Percentiles rank a stretch among this genome's conserved stretches.
Evolutionary conservation across 2,888 invertebrate genomes (phyloP).

Genomic region (Dilophus febrilis): DNA sequence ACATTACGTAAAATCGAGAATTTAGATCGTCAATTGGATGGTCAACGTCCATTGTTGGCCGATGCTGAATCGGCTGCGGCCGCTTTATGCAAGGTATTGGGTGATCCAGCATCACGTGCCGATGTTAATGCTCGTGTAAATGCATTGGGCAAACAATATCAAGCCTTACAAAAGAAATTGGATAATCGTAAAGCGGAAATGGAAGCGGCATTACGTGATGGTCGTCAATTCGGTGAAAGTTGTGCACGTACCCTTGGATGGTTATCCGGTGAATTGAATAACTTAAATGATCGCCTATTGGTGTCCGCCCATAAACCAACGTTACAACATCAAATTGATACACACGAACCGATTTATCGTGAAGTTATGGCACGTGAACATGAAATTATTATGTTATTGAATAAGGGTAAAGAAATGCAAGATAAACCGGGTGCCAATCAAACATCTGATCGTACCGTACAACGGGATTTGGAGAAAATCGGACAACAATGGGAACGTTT

Average conservation of each 20-base stretch:
- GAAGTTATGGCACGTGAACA: slow-evolving; percentile 80
- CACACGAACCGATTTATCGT: slow-evolving; percentile 77
- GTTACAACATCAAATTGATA: slow-evolving; percentile 70
- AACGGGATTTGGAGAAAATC: slow-evolving; percentile 72
- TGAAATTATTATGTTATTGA: slow-evolving; percentile 83
- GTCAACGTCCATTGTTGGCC: slow-evolving; percentile 70
- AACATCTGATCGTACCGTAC: slow-evolving; percentile 39
- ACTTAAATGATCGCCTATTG: slow-evolving; percentile 55
- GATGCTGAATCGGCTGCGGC: slow-evolving; percentile 84
- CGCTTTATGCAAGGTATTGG: slow-evolving; percentile 67
- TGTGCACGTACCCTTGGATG: slow-evolving; percentile 81
- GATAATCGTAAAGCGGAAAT: slow-evolving; percentile 82
- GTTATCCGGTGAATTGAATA: slow-evolving; percentile 64
- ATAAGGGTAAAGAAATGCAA: slow-evolving; percentile 66
- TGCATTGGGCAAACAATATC: slow-evolving; percentile 73
- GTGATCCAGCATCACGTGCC: slow-evolving; percentile 76
- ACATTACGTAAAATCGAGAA: slow-evolving; percentile 75
- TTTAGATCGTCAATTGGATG: slow-evolving; percentile 73
- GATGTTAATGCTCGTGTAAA: slow-evolving; percentile 81
- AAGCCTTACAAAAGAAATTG: slow-evolving; percentile 73
- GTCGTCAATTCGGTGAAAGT: slow-evolving; percentile 75
- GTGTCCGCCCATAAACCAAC: slow-evolving; percentile 75
- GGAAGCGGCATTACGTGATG: slow-evolving; percentile 70
- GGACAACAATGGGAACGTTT: slow-evolving; percentile 85
- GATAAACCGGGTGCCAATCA: slow-evolving; percentile 25